Conservation (phyloP, 1,140 invertebrate genomes). For the Neodiprion lecontei region DNA sequence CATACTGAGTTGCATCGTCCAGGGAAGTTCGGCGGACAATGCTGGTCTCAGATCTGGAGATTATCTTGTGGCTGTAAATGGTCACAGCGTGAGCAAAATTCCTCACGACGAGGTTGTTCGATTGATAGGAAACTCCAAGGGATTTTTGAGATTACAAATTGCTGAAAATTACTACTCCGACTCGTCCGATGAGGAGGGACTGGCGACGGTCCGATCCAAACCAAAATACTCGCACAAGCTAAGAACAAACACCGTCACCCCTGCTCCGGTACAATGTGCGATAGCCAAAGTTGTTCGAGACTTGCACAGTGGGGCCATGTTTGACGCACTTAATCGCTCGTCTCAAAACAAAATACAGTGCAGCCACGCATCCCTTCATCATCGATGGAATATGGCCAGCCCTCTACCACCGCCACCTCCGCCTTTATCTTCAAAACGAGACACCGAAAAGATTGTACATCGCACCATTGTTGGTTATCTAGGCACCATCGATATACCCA, state of each 20-base stretch:
- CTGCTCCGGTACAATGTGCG: constrained; percentile 51
- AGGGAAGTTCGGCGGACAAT: constrained; percentile 81
- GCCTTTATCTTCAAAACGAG: constrained; percentile 51
- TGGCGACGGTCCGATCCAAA: constrained; percentile 63
- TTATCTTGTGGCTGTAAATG: constrained; percentile 91
- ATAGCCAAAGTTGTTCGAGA: constrained; percentile 66
- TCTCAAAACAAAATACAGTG: constrained; percentile 44
- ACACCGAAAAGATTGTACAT: constrained; percentile 73
- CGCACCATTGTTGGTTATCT: constrained; percentile 91
- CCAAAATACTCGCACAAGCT: constrained; percentile 71
- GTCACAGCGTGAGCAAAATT: constrained; percentile 84
- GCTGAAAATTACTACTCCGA: constrained; percentile 89
- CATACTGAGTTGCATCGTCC: constrained; percentile 86
- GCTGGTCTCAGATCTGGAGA: constrained; percentile 90
- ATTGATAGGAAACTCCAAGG: constrained; percentile 85
- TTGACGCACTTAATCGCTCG: constrained; percentile 44
- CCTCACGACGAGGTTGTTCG: constrained; percentile 93
- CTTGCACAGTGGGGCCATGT: constrained; percentile 64
- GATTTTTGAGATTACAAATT: constrained; percentile 80
- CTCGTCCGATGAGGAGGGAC: constrained; percentile 79
- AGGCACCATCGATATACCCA: constrained; percentile 94
- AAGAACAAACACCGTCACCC: constrained; percentile 26
- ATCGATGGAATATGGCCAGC: constrained; percentile 56
- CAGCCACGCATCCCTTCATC: constrained; percentile 45
- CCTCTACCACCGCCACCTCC: constrained; percentile 58